phyloP scores from a whole-genome alignment of 2,888 invertebrate species.

The Zhuqinia jingwanae region DNA sequence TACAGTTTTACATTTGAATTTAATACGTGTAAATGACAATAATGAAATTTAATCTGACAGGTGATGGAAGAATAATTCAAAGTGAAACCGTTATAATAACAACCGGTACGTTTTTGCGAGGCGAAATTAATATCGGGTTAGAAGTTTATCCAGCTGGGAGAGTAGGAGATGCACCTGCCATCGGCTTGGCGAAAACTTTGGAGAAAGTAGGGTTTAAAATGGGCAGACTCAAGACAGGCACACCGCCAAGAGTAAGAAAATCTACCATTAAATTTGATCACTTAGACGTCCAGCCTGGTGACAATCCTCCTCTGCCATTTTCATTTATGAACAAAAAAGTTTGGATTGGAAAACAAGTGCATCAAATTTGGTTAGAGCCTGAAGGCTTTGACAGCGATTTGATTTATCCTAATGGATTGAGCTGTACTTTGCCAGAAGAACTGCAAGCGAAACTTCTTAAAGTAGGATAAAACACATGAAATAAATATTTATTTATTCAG shows the following conservation, averaged over 20 bases:
- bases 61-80: slow-evolving; percentile 84
- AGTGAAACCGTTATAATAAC: slow-evolving; percentile 89
- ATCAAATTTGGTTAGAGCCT: slow-evolving; percentile 93
- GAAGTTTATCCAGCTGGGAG: slow-evolving; percentile 89
- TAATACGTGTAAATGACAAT: no score
- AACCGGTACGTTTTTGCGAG: slow-evolving; percentile 94
- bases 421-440: slow-evolving; percentile 91
- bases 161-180: slow-evolving; percentile 89
- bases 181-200: slow-evolving; percentile 89
- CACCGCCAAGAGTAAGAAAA: slow-evolving; percentile 89
- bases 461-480: slow-evolving; percentile 51
- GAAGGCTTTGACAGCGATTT: slow-evolving; percentile 90
- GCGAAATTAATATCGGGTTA: slow-evolving; percentile 91
- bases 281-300: slow-evolving; percentile 84
- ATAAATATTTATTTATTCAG: slow-evolving; percentile 1
- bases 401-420: slow-evolving; percentile 92
- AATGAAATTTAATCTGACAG: slow-evolving; percentile 81
- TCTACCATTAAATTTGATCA: slow-evolving; percentile 86
- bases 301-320: slow-evolving; percentile 88
- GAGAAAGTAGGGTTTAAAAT: slow-evolving; percentile 87
- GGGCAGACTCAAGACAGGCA: slow-evolving; percentile 93
- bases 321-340: slow-evolving; percentile 89
- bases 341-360: slow-evolving; percentile 86
- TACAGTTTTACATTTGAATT: no score
- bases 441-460: slow-evolving; percentile 86